Conservation (phyloP, 2,797 vertebrate species). For the Salarias fasciatus region DNA sequence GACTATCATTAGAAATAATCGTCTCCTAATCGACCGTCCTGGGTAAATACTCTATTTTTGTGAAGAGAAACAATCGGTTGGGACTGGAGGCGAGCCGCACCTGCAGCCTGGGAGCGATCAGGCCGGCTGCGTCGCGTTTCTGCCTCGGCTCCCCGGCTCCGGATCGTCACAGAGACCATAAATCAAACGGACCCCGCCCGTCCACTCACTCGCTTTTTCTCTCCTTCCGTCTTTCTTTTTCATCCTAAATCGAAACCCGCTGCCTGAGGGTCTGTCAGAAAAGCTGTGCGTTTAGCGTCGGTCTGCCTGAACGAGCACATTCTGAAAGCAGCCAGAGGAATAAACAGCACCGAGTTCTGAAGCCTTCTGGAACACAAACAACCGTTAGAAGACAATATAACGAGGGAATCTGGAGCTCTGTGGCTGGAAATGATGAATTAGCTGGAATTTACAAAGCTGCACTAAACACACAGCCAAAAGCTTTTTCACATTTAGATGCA, state of each 20-base stretch:
- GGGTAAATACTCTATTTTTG: neutral
- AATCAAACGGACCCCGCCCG: conserved; percentile 54
- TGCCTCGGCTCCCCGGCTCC: conserved; percentile 52
- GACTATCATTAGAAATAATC: conserved; percentile 19
- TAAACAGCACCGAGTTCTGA: neutral
- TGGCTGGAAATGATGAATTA: neutral
- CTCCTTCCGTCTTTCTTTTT: neutral
- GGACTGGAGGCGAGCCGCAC: conserved; percentile 44
- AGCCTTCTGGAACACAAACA: conserved; percentile 17
- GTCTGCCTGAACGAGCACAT: conserved; percentile 10
- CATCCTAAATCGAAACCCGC: too few relatives aligned
- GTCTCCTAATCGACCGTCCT: too few relatives aligned
- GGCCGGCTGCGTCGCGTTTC: conserved; percentile 53
- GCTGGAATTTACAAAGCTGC: neutral
- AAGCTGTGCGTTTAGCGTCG: too few relatives aligned
- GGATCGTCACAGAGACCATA: conserved; percentile 40
- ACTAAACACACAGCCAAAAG: too few relatives aligned
- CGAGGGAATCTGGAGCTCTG: neutral
- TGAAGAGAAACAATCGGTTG: neutral
- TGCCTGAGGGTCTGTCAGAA: conserved; percentile 19
- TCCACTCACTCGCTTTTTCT: conserved; percentile 3
- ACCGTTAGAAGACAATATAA: neutral
- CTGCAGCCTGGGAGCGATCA: conserved; percentile 65
- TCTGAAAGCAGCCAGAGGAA: conserved; percentile 16
- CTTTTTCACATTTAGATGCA: too few relatives aligned